These are phyloP conservation scores for Alviniconcha strummeri DNA, from an alignment of 2,888 invertebrate species.

Conservation along the genomic window DNA sequence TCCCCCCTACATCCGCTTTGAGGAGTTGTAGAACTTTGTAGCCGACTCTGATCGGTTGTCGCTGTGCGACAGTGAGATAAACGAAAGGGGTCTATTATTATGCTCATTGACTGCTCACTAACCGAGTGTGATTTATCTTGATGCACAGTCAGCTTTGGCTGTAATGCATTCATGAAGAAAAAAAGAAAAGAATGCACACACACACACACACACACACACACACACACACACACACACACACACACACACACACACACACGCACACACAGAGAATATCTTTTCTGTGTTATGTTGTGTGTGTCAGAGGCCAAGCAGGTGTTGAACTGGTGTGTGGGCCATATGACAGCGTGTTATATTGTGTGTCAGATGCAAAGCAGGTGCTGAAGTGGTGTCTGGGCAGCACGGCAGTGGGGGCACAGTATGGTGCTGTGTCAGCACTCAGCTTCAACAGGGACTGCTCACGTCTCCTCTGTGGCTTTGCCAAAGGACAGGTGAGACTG, in stretches of 20 bases:
- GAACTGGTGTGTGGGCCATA: background rate
- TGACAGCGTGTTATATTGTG: background rate
- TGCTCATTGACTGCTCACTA: too few relatives aligned
- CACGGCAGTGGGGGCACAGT: conserved; percentile 82
- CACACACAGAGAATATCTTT: background rate
- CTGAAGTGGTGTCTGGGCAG: conserved; percentile 89
- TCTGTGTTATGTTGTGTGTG: background rate
- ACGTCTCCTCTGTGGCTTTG: too few relatives aligned
- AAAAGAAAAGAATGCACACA: background rate
- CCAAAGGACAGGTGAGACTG: too few relatives aligned
- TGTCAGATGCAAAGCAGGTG: conserved; percentile 81
- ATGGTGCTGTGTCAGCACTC: conserved; percentile 79
- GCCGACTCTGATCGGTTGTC: too few relatives aligned
- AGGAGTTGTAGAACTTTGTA: too few relatives aligned
- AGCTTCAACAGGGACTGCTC: conserved; percentile 89
- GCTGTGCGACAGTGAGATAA: too few relatives aligned
- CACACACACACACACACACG: conserved; percentile 1
- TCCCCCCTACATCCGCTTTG: too few relatives aligned
- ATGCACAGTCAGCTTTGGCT: too few relatives aligned
- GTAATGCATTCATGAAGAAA: background rate
- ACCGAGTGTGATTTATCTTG: too few relatives aligned
- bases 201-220: conserved; percentile 14
- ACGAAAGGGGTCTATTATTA: too few relatives aligned
- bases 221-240: conserved; percentile 8
- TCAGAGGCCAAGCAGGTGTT: background rate